Evolutionary conservation across 2,113 vertebrate genomes (phyloP).

Genomic region (Phalacrocorax pelagicus): DNA sequence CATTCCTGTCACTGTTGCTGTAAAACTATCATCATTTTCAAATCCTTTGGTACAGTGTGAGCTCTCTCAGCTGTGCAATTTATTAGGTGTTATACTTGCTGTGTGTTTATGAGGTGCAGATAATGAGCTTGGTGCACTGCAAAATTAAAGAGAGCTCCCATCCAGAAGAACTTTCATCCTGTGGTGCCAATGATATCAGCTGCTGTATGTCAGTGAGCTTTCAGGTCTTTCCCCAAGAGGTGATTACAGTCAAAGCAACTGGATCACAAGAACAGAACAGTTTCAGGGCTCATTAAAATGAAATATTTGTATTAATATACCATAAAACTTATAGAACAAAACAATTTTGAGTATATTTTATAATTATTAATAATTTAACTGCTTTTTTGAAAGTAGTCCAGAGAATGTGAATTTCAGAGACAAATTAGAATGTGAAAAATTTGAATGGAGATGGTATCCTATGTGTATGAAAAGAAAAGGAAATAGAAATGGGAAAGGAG

Average conservation of each 20-base stretch:
- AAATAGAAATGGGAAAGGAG: neutral
- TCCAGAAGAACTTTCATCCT: neutral
- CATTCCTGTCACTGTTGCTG: neutral
- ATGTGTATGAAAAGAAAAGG: neutral
- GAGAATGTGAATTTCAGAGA: neutral
- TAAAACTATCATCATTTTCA: neutral
- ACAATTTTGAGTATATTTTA: neutral
- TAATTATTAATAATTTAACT: neutral
- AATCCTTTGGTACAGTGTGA: neutral
- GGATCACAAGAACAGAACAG: neutral
- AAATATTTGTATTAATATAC: neutral
- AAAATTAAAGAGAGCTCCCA: neutral
- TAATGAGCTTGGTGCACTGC: neutral
- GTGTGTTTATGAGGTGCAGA: conserved; percentile 16
- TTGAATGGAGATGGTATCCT: neutral
- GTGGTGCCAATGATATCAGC: neutral
- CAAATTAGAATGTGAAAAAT: neutral
- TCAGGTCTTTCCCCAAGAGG: neutral
- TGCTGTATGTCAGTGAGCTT: neutral
- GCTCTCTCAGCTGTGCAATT: neutral
- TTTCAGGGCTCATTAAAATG: neutral
- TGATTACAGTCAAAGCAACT: neutral
- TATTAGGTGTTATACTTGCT: neutral
- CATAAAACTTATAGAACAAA: neutral
- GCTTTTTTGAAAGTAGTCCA: neutral